Evolutionary conservation across 1,140 invertebrate genomes (phyloP).

Genomic region (Oedothorax gibbosus): DNA sequence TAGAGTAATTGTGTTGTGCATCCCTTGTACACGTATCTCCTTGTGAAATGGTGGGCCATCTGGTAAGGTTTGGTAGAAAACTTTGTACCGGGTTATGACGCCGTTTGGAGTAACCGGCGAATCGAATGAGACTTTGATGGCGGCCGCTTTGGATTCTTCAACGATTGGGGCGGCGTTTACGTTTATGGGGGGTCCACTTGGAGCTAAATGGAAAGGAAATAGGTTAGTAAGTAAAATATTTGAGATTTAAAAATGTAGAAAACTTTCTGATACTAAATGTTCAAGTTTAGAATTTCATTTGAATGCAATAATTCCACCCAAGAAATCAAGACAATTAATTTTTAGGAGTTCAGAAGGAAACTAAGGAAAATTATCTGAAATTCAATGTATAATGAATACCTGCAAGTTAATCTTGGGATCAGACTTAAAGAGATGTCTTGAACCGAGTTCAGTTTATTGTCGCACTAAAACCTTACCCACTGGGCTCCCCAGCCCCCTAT

Average conservation of each 20-base stretch:
- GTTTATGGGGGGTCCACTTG: constrained; percentile 40
- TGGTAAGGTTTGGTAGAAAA: constrained; percentile 12
- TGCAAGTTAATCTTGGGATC: no score
- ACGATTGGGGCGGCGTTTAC: not conserved
- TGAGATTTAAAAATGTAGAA: not conserved
- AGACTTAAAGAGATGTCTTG: no score
- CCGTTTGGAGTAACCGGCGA: constrained; percentile 47
- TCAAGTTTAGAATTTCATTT: no score
- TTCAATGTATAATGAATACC: no score
- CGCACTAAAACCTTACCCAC: no score
- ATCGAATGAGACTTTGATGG: constrained; percentile 25
- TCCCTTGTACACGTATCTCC: not conserved
- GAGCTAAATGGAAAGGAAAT: constrained; percentile 32
- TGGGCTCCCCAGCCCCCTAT: no score
- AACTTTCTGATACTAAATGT: no score
- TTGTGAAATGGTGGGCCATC: not conserved
- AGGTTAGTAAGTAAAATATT: not conserved
- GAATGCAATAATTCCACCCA: no score
- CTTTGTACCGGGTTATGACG: constrained; percentile 22
- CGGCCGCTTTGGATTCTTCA: not conserved
- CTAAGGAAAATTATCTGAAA: no score
- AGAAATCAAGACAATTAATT: no score
- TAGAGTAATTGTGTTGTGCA: not conserved
- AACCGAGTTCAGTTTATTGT: no score
- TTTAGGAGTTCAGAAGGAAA: no score